phyloP scores from a whole-genome alignment of 2,113 vertebrate species.

The Salvelinus sp. region DNA sequence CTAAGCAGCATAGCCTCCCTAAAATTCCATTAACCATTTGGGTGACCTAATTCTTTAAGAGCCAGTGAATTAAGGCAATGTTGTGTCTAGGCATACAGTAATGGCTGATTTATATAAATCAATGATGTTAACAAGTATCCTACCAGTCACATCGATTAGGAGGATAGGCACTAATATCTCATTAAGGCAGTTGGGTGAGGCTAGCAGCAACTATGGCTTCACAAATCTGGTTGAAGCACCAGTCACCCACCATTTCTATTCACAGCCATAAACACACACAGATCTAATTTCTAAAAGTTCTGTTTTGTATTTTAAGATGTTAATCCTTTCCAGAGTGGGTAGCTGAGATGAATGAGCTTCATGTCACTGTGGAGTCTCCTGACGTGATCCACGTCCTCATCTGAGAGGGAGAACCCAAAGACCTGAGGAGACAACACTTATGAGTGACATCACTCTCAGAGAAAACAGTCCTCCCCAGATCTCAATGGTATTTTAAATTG shows the following conservation, averaged over 20 bases:
- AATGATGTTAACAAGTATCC: no score
- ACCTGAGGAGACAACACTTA: conserved; percentile 28
- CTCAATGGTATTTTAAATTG: no score
- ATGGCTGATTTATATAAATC: no score
- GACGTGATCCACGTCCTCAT: conserved; percentile 38
- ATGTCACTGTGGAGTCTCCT: conserved; percentile 22
- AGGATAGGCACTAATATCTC: no score
- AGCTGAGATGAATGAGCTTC: conserved; percentile 46
- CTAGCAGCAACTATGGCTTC: neutral
- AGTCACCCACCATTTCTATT: neutral
- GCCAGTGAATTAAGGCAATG: no score
- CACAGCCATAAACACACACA: neutral
- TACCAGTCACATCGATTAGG: no score
- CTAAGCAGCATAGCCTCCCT: no score
- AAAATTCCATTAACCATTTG: no score
- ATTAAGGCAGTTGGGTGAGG: neutral
- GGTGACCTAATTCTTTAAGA: no score
- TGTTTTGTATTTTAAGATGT: neutral
- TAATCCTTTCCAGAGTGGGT: conserved; percentile 50
- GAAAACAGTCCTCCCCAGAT: neutral
- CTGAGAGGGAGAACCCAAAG: conserved; percentile 39
- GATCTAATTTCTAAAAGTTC: neutral
- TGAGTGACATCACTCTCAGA: neutral
- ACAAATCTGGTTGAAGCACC: neutral
- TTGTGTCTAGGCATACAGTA: no score